Evolutionary conservation across 2,797 vertebrate genomes (phyloP), one percentile per base, ranked within the genome.

Genomic region (Adrianichthys oophorus): DNA sequence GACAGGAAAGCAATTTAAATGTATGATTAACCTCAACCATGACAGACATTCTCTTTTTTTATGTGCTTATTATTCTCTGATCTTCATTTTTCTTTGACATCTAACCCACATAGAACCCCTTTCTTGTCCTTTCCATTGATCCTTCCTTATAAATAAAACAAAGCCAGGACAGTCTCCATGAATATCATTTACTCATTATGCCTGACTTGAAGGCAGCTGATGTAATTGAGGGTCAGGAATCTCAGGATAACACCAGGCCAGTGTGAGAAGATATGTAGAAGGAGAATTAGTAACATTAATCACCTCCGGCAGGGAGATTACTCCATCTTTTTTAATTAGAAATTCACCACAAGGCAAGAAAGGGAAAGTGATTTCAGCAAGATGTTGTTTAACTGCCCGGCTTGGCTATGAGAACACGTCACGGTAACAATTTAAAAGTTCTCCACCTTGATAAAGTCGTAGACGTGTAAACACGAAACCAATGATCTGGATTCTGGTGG

Each of bases 251-350:
- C 54, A 69, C n/a, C 26, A 40, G 58, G 44, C 50, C 46, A 58
- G 44, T 17, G 52, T 55, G 52, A 56, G 47, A 67, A 62, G 69
- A 84, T 70, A 66, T 68, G 68, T 82, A 47, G 63, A 81, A 49
- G 55, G 70, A 70, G 70, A 76, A 83, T 75, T 55, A 80, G 56
- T 62, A 60, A 69, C 68, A 85, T 85, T 75, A 80, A 84, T 86
- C 79, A 83, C 74, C 61, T 66, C 51, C 70, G 62, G 56, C 49
- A 48, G 53, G 41, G 50, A 83, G 71, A 87, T 84, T 70, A 82
- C 44, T 26, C 29, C 56, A 59, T 62, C 53, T 55, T 68, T 65
- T 52, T 61, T 82, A 74, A 88, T 82, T 85, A 74, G 52, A 78
- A 73, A 46, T 71, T 52, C 72, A 70, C 65, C 55, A 10, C 42